Percentiles rank a stretch among this genome's conserved stretches.
phyloP scores from a whole-genome alignment of 2,797 vertebrate species.

The Malacoctenus gilli region DNA sequence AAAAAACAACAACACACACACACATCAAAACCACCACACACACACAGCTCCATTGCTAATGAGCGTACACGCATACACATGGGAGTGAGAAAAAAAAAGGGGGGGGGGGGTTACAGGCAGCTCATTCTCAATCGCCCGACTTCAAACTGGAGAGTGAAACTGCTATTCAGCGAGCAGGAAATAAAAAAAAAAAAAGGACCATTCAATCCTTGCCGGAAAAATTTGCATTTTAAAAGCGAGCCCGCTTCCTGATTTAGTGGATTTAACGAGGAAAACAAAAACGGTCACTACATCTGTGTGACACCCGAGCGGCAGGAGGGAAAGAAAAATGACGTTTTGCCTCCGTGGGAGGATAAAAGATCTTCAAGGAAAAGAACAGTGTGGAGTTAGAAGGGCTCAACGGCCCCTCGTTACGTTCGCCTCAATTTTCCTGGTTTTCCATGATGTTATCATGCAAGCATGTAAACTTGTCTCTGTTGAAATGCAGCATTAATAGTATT shows the following conservation, averaged over 20 bases:
- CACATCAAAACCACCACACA: no score
- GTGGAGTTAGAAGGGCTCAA: no score
- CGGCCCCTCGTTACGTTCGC: no score
- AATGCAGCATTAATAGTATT: no score
- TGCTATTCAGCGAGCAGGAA: slow-evolving; percentile 11
- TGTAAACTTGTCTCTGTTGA: no score
- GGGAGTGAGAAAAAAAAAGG: neutral
- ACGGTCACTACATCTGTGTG: slow-evolving; percentile 18
- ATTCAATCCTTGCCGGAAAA: slow-evolving; percentile 10
- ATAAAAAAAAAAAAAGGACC: neutral
- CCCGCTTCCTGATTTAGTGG: slow-evolving; percentile 39
- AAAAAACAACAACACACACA: slow-evolving; percentile 30
- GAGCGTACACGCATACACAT: slow-evolving; percentile 2
- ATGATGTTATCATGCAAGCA: no score
- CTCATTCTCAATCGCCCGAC: slow-evolving; percentile 14
- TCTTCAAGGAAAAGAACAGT: neutral
- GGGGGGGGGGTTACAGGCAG: slow-evolving; percentile 1
- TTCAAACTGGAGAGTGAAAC: slow-evolving; percentile 37
- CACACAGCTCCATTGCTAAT: slow-evolving; percentile 39
- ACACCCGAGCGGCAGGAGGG: neutral
- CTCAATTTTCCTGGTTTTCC: no score
- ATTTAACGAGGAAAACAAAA: slow-evolving; percentile 41
- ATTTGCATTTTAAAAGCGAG: slow-evolving; percentile 55
- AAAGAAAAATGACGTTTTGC: neutral
- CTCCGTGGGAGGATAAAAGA: slow-evolving; percentile 1